phyloP scores from a whole-genome alignment of 2,888 invertebrate genomes.

The Leptinotarsa juncta region DNA sequence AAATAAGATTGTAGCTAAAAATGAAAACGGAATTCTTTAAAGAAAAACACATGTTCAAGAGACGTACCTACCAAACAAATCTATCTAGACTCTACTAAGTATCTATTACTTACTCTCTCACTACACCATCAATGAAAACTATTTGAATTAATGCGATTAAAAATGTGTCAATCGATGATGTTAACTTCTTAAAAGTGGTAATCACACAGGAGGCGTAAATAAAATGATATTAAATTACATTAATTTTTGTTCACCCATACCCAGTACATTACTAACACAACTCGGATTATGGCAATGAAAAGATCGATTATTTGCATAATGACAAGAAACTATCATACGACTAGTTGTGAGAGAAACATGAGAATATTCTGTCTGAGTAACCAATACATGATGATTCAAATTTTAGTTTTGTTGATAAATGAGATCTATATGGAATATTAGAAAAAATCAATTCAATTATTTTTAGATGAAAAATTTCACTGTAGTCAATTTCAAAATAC shows the following conservation, averaged over 20 bases:
- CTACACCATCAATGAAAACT: not conserved
- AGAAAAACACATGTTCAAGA: not conserved
- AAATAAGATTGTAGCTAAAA: too few relatives aligned
- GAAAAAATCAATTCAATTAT: too few relatives aligned
- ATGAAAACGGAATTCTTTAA: not conserved
- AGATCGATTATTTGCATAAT: slow-evolving; percentile 3
- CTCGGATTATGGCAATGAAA: not conserved
- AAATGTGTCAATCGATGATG: not conserved
- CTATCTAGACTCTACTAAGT: not conserved
- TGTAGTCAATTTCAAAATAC: too few relatives aligned
- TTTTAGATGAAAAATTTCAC: too few relatives aligned
- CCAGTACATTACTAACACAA: not conserved
- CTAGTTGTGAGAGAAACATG: too few relatives aligned
- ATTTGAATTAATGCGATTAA: not conserved
- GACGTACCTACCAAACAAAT: not conserved
- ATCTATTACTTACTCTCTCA: not conserved
- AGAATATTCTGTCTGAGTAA: too few relatives aligned
- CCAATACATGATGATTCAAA: too few relatives aligned
- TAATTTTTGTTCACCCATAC: not conserved
- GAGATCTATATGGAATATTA: too few relatives aligned
- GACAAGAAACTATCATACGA: not conserved
- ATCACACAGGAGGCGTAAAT: slow-evolving; percentile 1
- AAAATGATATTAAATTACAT: not conserved
- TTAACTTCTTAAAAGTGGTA: not conserved
- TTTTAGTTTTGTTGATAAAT: too few relatives aligned